Evolutionary conservation across 2,888 invertebrate genomes (phyloP), one percentile per base, ranked within the genome.

Genomic region (Caenorhabditis uteleia): DNA sequence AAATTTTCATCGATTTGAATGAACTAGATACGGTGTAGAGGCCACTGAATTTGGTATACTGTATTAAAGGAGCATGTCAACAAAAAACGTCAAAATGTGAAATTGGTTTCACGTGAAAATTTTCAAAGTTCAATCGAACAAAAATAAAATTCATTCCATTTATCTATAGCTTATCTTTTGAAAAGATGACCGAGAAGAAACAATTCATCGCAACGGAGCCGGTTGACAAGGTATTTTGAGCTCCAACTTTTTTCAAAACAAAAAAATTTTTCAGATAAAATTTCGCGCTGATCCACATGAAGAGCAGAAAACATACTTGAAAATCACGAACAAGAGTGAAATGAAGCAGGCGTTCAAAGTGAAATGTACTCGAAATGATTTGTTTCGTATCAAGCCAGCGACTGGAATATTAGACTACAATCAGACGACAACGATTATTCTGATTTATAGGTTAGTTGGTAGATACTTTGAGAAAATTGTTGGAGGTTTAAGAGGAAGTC

Each of bases 351-450:
- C 78, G n/a, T 80, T 71, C 56, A 80, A 80, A 53, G 72, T 73
- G 50, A 80, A 80, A 45, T 80, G 79, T 54, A 77, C 77, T 8
- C 54, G 74, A n/a, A 80, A 80, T 61, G 78, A 77, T 39, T 39
- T 75, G 31, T 80, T 80, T 57, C 64, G 70, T 40, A 80, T 80
- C 45, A 69, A 71, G 18, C 78, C 78, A 23, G 53, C 77, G 23
- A 69, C 64, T 21, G 78, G 78, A 4, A 68, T 78, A 14, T 66
- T 78, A 50, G 76, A 75, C 45, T 76, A 72, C 54, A 67, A 67
- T 45, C 69, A 75, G 48, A 57, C 68, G 2, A 42, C 65, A 14
- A 55, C 60, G 10, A 55, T 77, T 38, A 50, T 29, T n/a, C 39
- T 72, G 43, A 62, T 49, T 40, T 72, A 55, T 59, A 48, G 51